Evolutionary conservation across 2,888 invertebrate species (phyloP).

Genomic region (Dromius quadrimaculatus): DNA sequence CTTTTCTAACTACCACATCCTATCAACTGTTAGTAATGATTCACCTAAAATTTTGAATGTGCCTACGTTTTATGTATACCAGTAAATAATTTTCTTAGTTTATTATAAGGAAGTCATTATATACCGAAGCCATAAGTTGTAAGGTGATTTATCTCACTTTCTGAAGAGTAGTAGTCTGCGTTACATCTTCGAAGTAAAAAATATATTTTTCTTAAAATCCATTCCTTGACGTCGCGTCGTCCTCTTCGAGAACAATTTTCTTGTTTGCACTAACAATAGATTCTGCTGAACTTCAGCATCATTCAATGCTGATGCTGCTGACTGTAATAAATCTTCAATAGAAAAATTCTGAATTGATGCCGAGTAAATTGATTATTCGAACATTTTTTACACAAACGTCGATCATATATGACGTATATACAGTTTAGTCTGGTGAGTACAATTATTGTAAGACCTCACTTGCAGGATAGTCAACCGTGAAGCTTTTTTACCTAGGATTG

Average conservation of each 20-base stretch:
- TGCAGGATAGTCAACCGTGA: too few species aligned
- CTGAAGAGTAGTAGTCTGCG: conserved; percentile 1
- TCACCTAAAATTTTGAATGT: conserved; percentile 1
- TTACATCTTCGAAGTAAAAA: conserved; percentile 5
- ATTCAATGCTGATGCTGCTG: conserved; percentile 5
- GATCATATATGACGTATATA: not conserved
- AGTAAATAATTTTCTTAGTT: not conserved
- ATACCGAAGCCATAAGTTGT: not conserved
- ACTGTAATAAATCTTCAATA: conserved; percentile 1
- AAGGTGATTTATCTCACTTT: not conserved
- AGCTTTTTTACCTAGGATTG: too few species aligned
- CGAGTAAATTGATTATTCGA: not conserved
- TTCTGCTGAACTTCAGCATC: conserved; percentile 1
- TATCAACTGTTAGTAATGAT: not conserved
- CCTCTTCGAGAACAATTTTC: conserved; percentile 13
- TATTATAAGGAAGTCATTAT: not conserved
- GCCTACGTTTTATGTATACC: not conserved
- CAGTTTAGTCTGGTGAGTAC: not conserved
- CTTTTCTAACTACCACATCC: not conserved
- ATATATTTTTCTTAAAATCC: conserved; percentile 10
- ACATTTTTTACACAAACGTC: not conserved
- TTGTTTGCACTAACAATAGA: conserved; percentile 1
- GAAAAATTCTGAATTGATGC: not conserved
- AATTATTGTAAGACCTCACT: not conserved
- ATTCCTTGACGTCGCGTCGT: not conserved